Evolutionary conservation across 2,797 vertebrate species (phyloP), one percentile per base, ranked within the genome.

Genomic region (Onychomys leucogaster): DNA sequence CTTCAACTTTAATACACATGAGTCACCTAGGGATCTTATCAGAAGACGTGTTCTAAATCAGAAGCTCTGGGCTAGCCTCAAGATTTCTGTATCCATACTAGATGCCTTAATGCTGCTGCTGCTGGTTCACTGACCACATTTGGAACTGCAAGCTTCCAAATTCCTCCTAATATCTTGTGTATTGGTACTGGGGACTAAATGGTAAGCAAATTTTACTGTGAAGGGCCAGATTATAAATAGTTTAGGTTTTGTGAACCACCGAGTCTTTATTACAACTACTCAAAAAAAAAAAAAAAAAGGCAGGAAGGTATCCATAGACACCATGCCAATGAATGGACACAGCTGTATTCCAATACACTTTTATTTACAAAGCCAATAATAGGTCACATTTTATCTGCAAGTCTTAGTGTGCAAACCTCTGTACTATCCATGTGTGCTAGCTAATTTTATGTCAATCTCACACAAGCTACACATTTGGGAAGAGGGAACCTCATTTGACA

Each of bases 161-260:
- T 10, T 81, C 46, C 89, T 90, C 37, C 34, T 67, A 88, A 67
- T 16, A 7, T 77, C 59, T 85, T 67, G 13, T 81, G 80, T 13
- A 78, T 17, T 92, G 52, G 8, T 12, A 93, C 13, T 69, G 2
- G 94, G 73, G 12, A 59, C 27, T 25, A 88, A 27, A 43, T 21
- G n/a, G 10, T 29, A 76, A 76, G 43, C 4, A 82, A 78, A 23
- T 59, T 82, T 65, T 78, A 82, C 19, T 73, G 25, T 83, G 65
- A 92, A 90, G 27, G 5, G 3, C 9, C 27, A 94, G 57, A 32
- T 32, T n/a, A 23, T 81, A 89, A 94, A 92, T 76, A 97, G 76
- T 90, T 95, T 89, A 92, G 29, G 46, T 88, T 90, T 89, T 80
- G 8, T 25, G 23, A 73, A 76, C 41, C 52, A 43, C 1, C 57